Conservation (phyloP, 2,113 vertebrate species). For the Halichoerus grypus region DNA sequence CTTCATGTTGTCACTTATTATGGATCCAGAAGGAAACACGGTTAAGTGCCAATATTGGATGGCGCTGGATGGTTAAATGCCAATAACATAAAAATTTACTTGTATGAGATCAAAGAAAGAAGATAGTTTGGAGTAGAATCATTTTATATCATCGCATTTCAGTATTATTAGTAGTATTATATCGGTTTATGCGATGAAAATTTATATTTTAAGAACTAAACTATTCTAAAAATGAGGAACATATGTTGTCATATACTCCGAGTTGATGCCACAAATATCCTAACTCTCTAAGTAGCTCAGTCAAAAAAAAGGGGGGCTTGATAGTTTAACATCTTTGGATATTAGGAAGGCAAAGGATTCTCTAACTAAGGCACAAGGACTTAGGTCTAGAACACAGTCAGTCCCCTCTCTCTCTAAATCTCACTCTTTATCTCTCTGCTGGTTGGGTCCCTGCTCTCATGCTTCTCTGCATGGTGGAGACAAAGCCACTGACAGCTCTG, state of each 20-base stretch:
- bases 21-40: not conserved
- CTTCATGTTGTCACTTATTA: conserved; percentile 2
- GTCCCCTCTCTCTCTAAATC: not conserved
- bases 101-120: conserved; percentile 14
- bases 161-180: not conserved
- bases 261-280: not conserved
- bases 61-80: not conserved
- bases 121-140: not conserved
- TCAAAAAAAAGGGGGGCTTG: not conserved
- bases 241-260: not conserved
- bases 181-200: not conserved
- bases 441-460: not conserved
- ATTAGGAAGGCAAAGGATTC: not conserved
- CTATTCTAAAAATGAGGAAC: not conserved
- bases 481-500: not conserved
- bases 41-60: not conserved
- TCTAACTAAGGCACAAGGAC: not conserved
- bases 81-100: not conserved
- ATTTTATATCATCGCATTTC: not conserved
- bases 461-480: not conserved
- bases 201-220: not conserved
- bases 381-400: not conserved
- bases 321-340: not conserved
- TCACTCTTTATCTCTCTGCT: not conserved
- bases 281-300: not conserved